phyloP scores from a whole-genome alignment of 2,888 invertebrate genomes.

The Bugula neritina region DNA sequence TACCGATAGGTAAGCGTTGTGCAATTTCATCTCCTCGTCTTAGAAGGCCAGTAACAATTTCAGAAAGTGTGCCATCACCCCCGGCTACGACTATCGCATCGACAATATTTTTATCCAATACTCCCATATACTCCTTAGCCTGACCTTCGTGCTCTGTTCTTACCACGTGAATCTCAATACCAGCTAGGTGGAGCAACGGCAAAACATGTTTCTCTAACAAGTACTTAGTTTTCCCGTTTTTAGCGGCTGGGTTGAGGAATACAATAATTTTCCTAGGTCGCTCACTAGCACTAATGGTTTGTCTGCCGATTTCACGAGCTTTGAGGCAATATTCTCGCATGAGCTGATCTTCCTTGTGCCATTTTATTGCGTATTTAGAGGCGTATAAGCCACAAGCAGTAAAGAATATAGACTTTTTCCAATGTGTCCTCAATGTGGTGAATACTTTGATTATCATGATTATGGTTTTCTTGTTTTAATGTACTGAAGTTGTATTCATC shows the following conservation, averaged over 20 bases:
- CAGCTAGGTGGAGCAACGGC: conserved; percentile 84
- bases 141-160: conserved; percentile 79
- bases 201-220: conserved; percentile 84
- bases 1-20: conserved; percentile 39
- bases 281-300: conserved; percentile 59
- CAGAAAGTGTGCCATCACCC: conserved; percentile 87
- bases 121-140: conserved; percentile 73
- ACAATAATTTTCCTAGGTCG: conserved; percentile 74
- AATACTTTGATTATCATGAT: conserved; percentile 61
- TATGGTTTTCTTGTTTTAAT: too few species aligned
- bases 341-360: conserved; percentile 70
- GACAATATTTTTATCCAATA: conserved; percentile 63
- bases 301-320: conserved; percentile 67
- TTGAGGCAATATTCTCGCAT: conserved; percentile 75
- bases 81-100: conserved; percentile 87
- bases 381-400: conserved; percentile 66
- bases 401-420: conserved; percentile 80
- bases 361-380: conserved; percentile 63
- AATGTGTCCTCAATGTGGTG: conserved; percentile 70
- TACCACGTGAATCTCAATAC: conserved; percentile 61
- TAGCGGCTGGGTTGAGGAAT: conserved; percentile 83
- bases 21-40: conserved; percentile 61
- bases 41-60: conserved; percentile 69
- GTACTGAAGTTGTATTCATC: too few species aligned
- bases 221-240: conserved; percentile 63